Conservation (phyloP, 53 echinoderm and acorn worm genomes). For the Apostichopus leukothele region DNA sequence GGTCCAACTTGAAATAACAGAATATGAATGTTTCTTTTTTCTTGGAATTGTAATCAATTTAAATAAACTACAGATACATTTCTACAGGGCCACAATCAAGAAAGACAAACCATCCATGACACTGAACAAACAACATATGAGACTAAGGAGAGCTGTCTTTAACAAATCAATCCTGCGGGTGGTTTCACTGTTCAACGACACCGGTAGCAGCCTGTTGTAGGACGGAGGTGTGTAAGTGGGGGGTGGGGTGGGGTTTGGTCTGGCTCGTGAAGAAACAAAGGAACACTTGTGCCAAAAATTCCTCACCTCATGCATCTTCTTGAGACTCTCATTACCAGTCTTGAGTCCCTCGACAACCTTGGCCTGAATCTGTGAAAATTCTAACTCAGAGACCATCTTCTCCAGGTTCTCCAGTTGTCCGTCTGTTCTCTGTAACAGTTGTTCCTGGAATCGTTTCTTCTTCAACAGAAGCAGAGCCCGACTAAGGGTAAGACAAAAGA, state of each 20-base stretch:
- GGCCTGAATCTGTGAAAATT: slow-evolving; percentile 88
- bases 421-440: slow-evolving; percentile 83
- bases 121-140: too few species aligned
- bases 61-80: too few species aligned
- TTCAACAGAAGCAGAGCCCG: slow-evolving; percentile 82
- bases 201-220: too few species aligned
- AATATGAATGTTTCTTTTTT: background rate
- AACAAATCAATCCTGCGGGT: too few species aligned
- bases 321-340: slow-evolving; percentile 85
- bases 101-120: too few species aligned
- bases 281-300: too few species aligned
- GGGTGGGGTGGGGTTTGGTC: background rate
- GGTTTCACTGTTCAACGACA: too few species aligned
- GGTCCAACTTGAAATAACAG: background rate
- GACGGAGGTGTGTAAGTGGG: background rate
- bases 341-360: slow-evolving; percentile 93
- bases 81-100: too few species aligned
- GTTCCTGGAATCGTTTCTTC: slow-evolving; percentile 98
- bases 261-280: background rate
- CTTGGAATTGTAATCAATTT: too few species aligned
- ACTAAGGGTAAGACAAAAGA: slow-evolving; percentile 40
- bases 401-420: slow-evolving; percentile 83
- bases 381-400: slow-evolving; percentile 81
- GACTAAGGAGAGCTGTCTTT: too few species aligned
- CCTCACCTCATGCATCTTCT: slow-evolving; percentile 97